Conservation (phyloP, 2,797 vertebrate genomes). For the Argentina silus region DNA sequence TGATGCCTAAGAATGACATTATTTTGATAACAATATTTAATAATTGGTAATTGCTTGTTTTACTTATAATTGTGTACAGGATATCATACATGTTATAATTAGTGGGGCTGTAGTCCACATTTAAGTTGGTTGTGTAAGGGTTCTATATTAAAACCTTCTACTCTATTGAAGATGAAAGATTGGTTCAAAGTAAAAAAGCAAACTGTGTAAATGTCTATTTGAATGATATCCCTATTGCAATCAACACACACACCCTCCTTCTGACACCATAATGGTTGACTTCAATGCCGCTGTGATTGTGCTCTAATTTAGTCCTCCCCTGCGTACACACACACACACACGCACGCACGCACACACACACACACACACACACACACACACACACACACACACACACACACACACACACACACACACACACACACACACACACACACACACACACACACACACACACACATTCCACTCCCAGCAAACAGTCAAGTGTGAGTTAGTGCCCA, state of each 20-base stretch:
- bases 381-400: conserved; percentile 5
- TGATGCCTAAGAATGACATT: too few species aligned
- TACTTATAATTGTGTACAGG: too few species aligned
- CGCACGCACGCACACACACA: conserved; percentile 12
- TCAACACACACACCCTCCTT: conserved; percentile 33
- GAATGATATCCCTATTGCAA: conserved; percentile 18
- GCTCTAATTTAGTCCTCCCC: conserved; percentile 20
- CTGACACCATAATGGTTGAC: conserved; percentile 26
- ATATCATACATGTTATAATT: too few species aligned
- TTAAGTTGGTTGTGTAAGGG: too few species aligned
- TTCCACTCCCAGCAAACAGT: background rate
- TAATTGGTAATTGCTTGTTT: too few species aligned
- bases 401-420: conserved; percentile 13
- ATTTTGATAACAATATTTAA: too few species aligned
- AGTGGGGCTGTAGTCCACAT: too few species aligned
- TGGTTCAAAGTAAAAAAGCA: too few species aligned
- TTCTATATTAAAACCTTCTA: too few species aligned
- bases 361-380: conserved; percentile 8
- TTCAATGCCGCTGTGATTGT: conserved; percentile 26
- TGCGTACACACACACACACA: too few species aligned
- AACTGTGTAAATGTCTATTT: too few species aligned
- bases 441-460: background rate
- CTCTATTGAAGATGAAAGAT: too few species aligned
- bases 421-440: conserved; percentile 13
- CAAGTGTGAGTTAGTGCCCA: conserved; percentile 33